These are phyloP conservation scores for Drosophila azteca DNA, from an alignment of 1,140 invertebrate species.

Conservation along the genomic window DNA sequence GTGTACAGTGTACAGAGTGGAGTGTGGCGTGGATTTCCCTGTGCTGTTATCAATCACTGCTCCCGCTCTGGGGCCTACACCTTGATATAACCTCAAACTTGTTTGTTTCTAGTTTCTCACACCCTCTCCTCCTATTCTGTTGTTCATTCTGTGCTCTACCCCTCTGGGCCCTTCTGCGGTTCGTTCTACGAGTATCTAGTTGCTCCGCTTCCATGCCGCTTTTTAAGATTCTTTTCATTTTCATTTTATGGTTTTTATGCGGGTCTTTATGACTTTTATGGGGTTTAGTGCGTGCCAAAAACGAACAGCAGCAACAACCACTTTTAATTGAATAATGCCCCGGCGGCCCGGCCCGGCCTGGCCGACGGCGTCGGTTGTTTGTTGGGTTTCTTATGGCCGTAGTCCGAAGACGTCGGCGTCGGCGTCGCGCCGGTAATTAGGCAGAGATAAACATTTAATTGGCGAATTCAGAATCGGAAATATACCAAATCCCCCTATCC, in stretches of 20 bases:
- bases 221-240: slow-evolving; percentile 83
- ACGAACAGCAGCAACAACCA: slow-evolving; percentile 50
- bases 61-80: slow-evolving; percentile 24
- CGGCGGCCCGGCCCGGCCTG: slow-evolving; percentile 14
- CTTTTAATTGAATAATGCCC: slow-evolving; percentile 83
- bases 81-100: slow-evolving; percentile 72
- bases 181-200: slow-evolving; percentile 48
- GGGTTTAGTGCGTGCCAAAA: slow-evolving; percentile 83
- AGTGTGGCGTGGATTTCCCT: slow-evolving; percentile 17
- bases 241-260: slow-evolving; percentile 81
- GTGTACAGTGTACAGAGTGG: no score
- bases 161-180: slow-evolving; percentile 23
- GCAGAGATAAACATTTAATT: slow-evolving; percentile 79
- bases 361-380: slow-evolving; percentile 49
- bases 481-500: slow-evolving; percentile 21
- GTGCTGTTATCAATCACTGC: slow-evolving; percentile 51
- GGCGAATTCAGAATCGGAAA: slow-evolving; percentile 71
- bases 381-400: slow-evolving; percentile 39
- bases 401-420: slow-evolving; percentile 32
- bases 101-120: slow-evolving; percentile 42
- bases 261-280: slow-evolving; percentile 83
- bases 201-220: slow-evolving; percentile 42
- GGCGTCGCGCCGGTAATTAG: slow-evolving; percentile 62
- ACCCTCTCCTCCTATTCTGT: not conserved
- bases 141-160: not conserved